Evolutionary conservation across 2,797 vertebrate genomes (phyloP), one percentile per base, ranked within the genome.

Genomic region (Sternarchorhynchus goeldii): DNA sequence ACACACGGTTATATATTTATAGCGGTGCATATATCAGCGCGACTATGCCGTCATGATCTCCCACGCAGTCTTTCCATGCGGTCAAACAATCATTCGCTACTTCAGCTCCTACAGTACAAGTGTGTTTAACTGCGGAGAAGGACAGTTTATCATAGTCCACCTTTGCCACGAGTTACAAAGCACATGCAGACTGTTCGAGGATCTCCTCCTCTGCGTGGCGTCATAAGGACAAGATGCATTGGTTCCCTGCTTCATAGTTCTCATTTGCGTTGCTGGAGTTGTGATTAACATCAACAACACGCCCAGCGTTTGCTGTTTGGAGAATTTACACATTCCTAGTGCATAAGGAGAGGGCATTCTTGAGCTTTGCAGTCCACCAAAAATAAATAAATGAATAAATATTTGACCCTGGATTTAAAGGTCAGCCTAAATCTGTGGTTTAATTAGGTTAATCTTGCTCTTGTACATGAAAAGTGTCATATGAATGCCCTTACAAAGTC

Each of bases 281-380:
- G 77, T 79, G 76, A 81, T 78, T 79, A 78, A 76, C 63, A 68
- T 67, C 65, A 83, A 73, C 76, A 73, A 65, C 78, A 65, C 17
- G 1, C 65, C 79, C 58, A 69, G 31, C 25, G 64, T n/a, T 64
- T 55, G 50, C 39, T 39, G 65, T 68, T 70, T 25, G n/a, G 59
- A 58, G 64, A 79, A 76, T 79, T 76, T 55, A 77, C 62, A 67
- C 64, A 71, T 79, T 81, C 76, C 79, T 85, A 81, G 79, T 56
- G 83, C 58, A 81, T 76, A 29, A 74, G 60, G 45, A 70, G 72
- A 81, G 36, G 12, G 60, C 80, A 20, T 5, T 25, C 1, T 25
- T 41, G 39, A 10, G 4, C 10, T 6, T 6, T 41, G 39, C 39
- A 41, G 6, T 41, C 6, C 1, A 41, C 10, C 10, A 41, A 41